Evolutionary conservation across 2,797 vertebrate species (phyloP), one percentile per base, ranked within the genome.

Genomic region (Anableps anableps): DNA sequence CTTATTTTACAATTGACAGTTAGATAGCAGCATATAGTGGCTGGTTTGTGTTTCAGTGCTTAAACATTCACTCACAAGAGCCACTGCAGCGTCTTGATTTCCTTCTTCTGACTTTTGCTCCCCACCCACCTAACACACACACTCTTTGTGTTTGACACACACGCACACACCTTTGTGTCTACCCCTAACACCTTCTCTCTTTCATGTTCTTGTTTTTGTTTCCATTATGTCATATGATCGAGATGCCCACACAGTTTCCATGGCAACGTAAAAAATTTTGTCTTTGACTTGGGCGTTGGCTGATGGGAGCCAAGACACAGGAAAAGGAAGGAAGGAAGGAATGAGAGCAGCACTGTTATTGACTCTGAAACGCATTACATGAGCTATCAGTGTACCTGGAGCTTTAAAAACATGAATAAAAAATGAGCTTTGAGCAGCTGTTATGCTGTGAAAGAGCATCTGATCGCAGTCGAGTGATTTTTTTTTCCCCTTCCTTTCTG

Each of bases 221-320:
- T 62, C 81, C 75, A 74, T 88, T 90, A 87, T 93, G 85, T 89
- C 85, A 83, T 91, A 92, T 92, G 86, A 92, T 91, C 84, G 80
- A 93, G 82, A 94, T 94, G 88, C 92, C 89, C 83, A 88, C 88
- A 91, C 88, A 92, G 95, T 96, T 95, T 91, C 95, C 92, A 95
- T 95, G 89, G 94, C 83, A 94, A 95, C 94, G 53, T 81, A 76
- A 84, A 90, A 81, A 83, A 87, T 81, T 68, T 74, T 55, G 29
- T 78, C 76, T 85, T 76, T 78, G 48, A 83, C 81, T 84, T 74
- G 82, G 91, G 87, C 13, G 79, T 87, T 79, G 85, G 78, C 88
- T 86, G 72, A 83, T 60, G 72, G 64, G 53, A 89, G 80, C 47
- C 62, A n/a, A 89, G 79, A 85, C 78, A 80, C 16, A 50, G 79